Evolutionary conservation across 37 sponge, comb jelly and placozoan species (phyloP).

Genomic region (Spongilla lacustris): DNA sequence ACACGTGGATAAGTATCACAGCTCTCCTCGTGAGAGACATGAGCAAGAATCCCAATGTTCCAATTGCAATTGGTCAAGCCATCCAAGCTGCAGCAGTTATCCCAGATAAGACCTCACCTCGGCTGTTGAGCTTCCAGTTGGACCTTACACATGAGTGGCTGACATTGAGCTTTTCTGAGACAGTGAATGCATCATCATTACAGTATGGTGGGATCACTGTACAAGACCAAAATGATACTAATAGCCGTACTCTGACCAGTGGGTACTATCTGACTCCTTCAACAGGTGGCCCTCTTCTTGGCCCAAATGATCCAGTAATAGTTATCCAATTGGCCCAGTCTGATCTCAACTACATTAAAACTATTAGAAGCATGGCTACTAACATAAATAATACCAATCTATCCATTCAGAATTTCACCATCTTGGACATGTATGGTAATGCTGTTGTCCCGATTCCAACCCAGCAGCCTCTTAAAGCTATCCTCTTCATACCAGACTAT

Average conservation of each 20-base stretch:
- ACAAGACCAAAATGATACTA: conserved; percentile 41
- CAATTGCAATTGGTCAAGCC: conserved; percentile 37
- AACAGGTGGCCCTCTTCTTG: conserved; percentile 41
- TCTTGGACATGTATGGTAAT: conserved; percentile 83
- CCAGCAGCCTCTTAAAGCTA: conserved; percentile 31
- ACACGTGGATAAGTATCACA: conserved; percentile 64
- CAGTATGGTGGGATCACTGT: conserved; percentile 52
- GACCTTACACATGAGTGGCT: conserved; percentile 73
- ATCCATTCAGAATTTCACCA: conserved; percentile 44
- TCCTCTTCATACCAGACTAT: conserved; percentile 45
- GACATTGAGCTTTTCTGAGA: conserved; percentile 82
- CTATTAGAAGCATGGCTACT: conserved; percentile 50
- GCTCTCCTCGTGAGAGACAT: conserved; percentile 72
- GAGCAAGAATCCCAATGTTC: conserved; percentile 73
- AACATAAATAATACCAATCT: conserved; percentile 57
- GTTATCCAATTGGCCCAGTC: conserved; percentile 34
- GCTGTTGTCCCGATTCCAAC: conserved; percentile 30
- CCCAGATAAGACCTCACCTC: conserved; percentile 54
- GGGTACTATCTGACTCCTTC: conserved; percentile 47
- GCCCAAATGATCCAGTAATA: conserved; percentile 72
- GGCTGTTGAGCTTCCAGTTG: conserved; percentile 56
- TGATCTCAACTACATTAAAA: conserved; percentile 88
- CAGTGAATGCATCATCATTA: conserved; percentile 74
- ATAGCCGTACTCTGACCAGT: conserved; percentile 24
- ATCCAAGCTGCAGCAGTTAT: conserved; percentile 37